phyloP scores from a whole-genome alignment of 2,888 invertebrate species.

The Microctonus brassicae region DNA sequence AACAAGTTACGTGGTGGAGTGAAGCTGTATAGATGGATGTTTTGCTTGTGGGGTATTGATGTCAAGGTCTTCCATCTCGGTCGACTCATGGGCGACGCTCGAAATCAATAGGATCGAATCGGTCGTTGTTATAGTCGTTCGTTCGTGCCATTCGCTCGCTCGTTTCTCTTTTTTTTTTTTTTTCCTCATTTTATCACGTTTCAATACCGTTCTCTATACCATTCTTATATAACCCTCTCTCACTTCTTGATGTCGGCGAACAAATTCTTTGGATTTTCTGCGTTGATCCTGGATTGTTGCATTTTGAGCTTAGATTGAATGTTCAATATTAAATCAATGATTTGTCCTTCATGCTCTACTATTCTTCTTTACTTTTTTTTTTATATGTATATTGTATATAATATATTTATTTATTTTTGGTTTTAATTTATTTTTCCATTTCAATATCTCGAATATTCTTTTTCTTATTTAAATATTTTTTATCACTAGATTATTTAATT shows the following conservation, averaged over 20 bases:
- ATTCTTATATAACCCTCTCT: constrained; percentile 15
- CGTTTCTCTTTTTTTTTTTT: background rate
- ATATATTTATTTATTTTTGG: background rate
- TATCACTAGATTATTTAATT: too few species aligned
- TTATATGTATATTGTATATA: background rate
- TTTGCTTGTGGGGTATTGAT: constrained; percentile 57
- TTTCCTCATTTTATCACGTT: constrained; percentile 8
- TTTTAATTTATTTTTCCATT: too few species aligned
- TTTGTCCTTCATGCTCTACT: background rate
- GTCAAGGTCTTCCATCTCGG: constrained; percentile 66
- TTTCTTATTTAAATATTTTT: background rate
- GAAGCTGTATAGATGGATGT: constrained; percentile 57
- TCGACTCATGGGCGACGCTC: constrained; percentile 64
- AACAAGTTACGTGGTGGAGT: constrained; percentile 41
- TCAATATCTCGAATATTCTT: too few species aligned
- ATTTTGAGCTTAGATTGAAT: background rate
- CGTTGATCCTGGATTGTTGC: constrained; percentile 2
- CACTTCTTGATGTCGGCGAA: background rate
- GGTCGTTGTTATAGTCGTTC: constrained; percentile 41
- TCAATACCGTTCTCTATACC: background rate
- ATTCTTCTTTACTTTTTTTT: background rate
- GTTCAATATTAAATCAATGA: background rate
- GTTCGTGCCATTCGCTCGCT: background rate
- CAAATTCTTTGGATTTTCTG: constrained; percentile 6
- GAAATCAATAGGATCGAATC: constrained; percentile 65